Evolutionary conservation across 2,797 vertebrate genomes (phyloP), one percentile per base, ranked within the genome.

Genomic region (Aldrovandia affinis): DNA sequence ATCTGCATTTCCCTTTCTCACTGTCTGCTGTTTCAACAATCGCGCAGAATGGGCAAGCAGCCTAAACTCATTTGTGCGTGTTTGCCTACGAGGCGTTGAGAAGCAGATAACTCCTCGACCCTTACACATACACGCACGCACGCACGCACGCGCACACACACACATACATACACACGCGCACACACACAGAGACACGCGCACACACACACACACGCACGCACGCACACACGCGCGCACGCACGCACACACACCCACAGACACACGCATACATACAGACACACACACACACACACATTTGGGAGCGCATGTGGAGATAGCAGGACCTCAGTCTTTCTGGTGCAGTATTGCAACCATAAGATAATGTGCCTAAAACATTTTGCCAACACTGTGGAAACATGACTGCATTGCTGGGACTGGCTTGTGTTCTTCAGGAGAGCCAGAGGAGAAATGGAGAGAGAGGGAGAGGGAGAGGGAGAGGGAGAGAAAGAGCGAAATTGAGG

Each of bases 1-100:
- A 88, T 89, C 86, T 78, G 73, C 55, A 78, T 33, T 33, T 83
- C 47, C 83, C 85, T 87, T 85, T 88, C 88, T 57, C 78, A 3
- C 39, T 15, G 1, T 54, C 52, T 44, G 65, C 79, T 80, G 77
- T 89, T 86, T 87, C 55, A 59, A 86, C 81, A 86, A n/a, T n/a
- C n/a, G n/a, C n/a, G 84, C 22, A 33, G 82, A 79, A n/a, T n/a
- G 50, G 85, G 85, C 65, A 81, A 20, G 57, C n/a, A 57, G 83
- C 30, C 39, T 36, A 75, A n/a, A n/a, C n/a, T n/a, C n/a, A n/a
- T 42, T 52, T 81, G 80, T 81, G 83, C 80, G 82, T 75, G 63
- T 83, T 36, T 50, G 39, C 73, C 59, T 55, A 82, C 33, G 54
- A 75, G 82, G 68, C 57, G 78, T 79, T 81, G 68, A 59, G 52